Evolutionary conservation across 2,888 invertebrate genomes (phyloP).

Genomic region (Antheraea yamamai): DNA sequence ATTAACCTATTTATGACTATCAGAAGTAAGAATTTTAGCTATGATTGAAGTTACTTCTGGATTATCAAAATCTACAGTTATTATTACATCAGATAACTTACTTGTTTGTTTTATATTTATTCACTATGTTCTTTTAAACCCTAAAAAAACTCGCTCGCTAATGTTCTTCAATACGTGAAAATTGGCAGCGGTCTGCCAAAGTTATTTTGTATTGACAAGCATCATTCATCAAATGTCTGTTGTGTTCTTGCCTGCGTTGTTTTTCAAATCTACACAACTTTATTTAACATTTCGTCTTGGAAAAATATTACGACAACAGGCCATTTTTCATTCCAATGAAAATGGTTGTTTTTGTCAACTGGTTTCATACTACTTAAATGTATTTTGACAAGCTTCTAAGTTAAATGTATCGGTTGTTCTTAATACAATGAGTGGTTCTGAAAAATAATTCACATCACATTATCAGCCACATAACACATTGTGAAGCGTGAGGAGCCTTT

Average conservation of each 20-base stretch:
- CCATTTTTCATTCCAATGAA: conserved; percentile 5
- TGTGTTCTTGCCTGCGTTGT: background rate
- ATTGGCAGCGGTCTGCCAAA: conserved; percentile 3
- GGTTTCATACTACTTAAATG: background rate
- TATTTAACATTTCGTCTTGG: background rate
- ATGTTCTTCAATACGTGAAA: background rate
- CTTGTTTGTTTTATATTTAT: background rate
- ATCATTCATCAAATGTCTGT: conserved; percentile 3
- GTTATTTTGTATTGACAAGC: background rate
- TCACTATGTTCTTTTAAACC: background rate
- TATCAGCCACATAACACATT: background rate
- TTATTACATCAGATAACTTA: background rate
- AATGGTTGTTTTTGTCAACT: background rate
- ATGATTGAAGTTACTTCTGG: too few relatives aligned
- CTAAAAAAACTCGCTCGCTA: background rate
- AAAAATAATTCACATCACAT: background rate
- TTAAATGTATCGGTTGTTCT: background rate
- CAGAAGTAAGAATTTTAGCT: too few relatives aligned
- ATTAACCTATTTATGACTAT: background rate
- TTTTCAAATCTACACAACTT: background rate
- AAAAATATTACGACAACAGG: background rate
- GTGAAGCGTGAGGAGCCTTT: too few relatives aligned
- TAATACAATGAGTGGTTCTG: background rate
- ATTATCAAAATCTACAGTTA: too few relatives aligned
- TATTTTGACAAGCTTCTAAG: background rate